Evolutionary conservation across 2,888 invertebrate genomes (phyloP), one percentile per base, ranked within the genome.

Genomic region (Allygus modestus): DNA sequence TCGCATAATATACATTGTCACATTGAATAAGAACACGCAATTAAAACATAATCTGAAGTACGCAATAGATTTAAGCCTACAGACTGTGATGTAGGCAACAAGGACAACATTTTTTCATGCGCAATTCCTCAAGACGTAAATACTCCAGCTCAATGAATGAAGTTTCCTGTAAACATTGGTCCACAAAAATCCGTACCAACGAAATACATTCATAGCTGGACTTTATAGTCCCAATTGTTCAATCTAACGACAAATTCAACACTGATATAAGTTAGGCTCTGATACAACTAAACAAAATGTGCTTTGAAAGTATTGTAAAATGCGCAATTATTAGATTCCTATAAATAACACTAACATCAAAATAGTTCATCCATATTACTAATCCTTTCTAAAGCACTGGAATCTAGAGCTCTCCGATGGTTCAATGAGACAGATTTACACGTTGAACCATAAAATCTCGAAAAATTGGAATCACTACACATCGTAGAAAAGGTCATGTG

Each of bases 71-170:
- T 77, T 46, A 28, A n/a, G 77, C 82, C 71, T 82, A 82, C 51
- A 82, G 82, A 31, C 82, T 82, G 71, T 31, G 69, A 83, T 83
- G 75, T 75, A 83, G 75, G 83, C 89, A 89, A 89, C 90, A 90
- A 90, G 90, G 90, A 90, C 90, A 88, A 88, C 88, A 88, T 89
- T 89, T 89, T 90, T 90, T 90, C 89, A 89, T 90, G 90, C 91
- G 91, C 90, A 91, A 90, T 90, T 89, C 87, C 88, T 87, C 87
- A 88, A 88, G 87, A 88, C 88, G 86, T 87, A 88, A 88, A 88
- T 88, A 89, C 90, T 89, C 89, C 89, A 89, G 89, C 89, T 90
- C 89, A 89, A 89, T 88, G 89, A 86, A 86, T 87, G 86, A 86
- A 86, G 86, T 86, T 87, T 87, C 87, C 87, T 87, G 87, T 86